Evolutionary conservation across 1,140 invertebrate species (phyloP).

Genomic region (Brachionus manjavacas): DNA sequence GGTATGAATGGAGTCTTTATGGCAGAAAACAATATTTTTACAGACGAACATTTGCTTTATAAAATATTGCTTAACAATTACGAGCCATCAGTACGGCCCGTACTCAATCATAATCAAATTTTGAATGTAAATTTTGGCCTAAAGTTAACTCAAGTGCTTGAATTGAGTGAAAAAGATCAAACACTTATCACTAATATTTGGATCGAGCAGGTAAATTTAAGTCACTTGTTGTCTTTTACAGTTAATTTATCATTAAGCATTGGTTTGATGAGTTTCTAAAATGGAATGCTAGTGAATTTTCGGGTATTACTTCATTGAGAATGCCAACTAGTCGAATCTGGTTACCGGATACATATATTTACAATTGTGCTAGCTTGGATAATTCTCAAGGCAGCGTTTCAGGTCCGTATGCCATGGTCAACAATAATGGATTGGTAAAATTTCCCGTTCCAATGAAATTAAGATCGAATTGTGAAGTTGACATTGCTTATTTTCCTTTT

Average conservation of each 20-base stretch:
- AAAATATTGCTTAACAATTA: slow-evolving; percentile 21
- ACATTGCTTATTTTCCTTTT: slow-evolving; percentile 60
- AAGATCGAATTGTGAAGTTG: slow-evolving; percentile 48
- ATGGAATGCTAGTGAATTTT: slow-evolving; percentile 89
- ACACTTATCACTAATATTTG: slow-evolving; percentile 86
- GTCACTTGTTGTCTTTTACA: neutral
- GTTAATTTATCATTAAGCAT: neutral
- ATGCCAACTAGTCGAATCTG: slow-evolving; percentile 93
- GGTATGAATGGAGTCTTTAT: neutral
- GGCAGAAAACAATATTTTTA: neutral
- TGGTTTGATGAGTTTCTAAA: slow-evolving; percentile 97
- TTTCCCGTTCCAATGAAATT: slow-evolving; percentile 38
- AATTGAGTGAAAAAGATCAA: slow-evolving; percentile 68
- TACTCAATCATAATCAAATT: slow-evolving; percentile 44
- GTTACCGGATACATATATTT: slow-evolving; percentile 99
- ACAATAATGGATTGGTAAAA: neutral
- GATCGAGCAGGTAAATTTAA: slow-evolving; percentile 68
- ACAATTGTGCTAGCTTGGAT: slow-evolving; percentile 67
- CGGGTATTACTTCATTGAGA: slow-evolving; percentile 86
- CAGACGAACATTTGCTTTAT: slow-evolving; percentile 26
- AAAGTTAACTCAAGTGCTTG: slow-evolving; percentile 53
- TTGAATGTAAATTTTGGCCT: slow-evolving; percentile 50
- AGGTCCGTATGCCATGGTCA: slow-evolving; percentile 25
- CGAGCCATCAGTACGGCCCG: slow-evolving; percentile 37
- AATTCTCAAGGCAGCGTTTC: slow-evolving; percentile 11